Evolutionary conservation across 2,797 vertebrate species (phyloP).

Genomic region (Coreius guichenoti): DNA sequence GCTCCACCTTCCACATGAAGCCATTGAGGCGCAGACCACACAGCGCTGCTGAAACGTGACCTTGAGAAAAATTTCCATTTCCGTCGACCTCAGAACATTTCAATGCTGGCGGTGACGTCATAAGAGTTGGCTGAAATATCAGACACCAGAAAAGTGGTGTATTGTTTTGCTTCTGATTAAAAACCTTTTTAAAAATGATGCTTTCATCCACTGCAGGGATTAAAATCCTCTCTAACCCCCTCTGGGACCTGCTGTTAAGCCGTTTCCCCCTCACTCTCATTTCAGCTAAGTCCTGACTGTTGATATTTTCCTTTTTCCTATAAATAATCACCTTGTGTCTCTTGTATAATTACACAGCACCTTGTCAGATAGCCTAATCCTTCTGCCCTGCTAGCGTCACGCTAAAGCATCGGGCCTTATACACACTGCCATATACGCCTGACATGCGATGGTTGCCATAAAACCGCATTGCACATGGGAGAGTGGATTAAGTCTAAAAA

Average conservation of each 20-base stretch:
- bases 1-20: conserved; percentile 51
- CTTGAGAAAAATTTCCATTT: conserved; percentile 43
- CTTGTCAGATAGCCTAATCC: conserved; percentile 62
- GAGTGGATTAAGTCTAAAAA: conserved; percentile 66
- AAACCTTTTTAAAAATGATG: conserved; percentile 65
- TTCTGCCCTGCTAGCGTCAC: conserved; percentile 28
- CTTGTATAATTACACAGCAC: conserved; percentile 56
- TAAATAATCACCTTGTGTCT: conserved; percentile 63
- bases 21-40: conserved; percentile 41
- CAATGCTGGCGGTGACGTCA: background rate
- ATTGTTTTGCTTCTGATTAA: conserved; percentile 64
- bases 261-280: conserved; percentile 13
- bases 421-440: conserved; percentile 37
- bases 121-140: conserved; percentile 22
- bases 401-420: conserved; percentile 55
- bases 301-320: conserved; percentile 49
- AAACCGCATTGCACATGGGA: conserved; percentile 57
- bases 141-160: conserved; percentile 53
- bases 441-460: conserved; percentile 56
- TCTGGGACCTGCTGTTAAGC: conserved; percentile 40
- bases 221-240: conserved; percentile 53
- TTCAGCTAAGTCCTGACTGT: conserved; percentile 31
- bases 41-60: conserved; percentile 15
- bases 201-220: conserved; percentile 50
- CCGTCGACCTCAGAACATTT: conserved; percentile 26